These are phyloP conservation scores for Acanthornis magna DNA, from an alignment of 2,797 vertebrate genomes.

Conservation along the genomic window DNA sequence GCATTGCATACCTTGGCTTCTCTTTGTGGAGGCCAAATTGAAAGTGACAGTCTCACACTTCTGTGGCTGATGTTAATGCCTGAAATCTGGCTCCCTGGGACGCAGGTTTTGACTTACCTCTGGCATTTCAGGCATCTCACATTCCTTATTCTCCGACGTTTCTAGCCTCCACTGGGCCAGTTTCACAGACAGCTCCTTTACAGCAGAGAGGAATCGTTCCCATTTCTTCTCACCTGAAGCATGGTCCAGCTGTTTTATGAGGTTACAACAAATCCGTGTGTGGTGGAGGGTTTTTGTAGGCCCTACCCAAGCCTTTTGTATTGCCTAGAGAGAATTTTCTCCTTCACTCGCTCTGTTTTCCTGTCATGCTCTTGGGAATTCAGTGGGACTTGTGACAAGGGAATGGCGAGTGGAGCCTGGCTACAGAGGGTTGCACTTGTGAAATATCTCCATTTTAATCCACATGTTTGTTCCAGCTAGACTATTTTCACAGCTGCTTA, in stretches of 20 bases:
- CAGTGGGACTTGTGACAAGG: background rate
- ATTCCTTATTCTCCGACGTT: background rate
- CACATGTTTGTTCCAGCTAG: slow-evolving; percentile 41
- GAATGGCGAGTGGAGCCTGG: background rate
- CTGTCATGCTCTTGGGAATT: background rate
- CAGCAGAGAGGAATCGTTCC: background rate
- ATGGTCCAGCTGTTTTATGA: background rate
- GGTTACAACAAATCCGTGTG: background rate
- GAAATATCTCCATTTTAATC: slow-evolving; percentile 36
- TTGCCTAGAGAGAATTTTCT: background rate
- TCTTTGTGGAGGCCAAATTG: background rate
- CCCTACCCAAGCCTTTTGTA: background rate
- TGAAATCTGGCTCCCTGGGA: background rate
- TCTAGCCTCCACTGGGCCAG: background rate
- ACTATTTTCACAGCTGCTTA: slow-evolving; percentile 63
- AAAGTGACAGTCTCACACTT: background rate
- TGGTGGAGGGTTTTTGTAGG: background rate
- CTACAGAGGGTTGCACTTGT: slow-evolving; percentile 31
- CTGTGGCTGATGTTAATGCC: background rate
- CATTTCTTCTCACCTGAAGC: background rate
- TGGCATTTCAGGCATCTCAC: background rate
- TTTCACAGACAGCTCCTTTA: background rate
- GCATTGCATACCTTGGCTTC: background rate
- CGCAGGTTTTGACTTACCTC: background rate
- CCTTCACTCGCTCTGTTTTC: background rate